Evolutionary conservation across 2,888 invertebrate species (phyloP).

Genomic region (Nomada ruficornis): DNA sequence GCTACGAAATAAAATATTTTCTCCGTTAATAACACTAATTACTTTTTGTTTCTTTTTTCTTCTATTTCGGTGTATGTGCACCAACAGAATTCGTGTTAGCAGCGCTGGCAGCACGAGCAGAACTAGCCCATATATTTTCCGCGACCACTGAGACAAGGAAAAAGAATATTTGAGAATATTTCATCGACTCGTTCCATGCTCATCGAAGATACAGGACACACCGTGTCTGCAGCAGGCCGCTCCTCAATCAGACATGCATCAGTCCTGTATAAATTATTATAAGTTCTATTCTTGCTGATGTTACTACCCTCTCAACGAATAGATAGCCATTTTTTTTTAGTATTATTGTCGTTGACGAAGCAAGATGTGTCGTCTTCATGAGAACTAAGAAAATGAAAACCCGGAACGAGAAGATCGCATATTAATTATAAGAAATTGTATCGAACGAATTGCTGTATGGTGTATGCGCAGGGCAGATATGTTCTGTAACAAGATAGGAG

Average conservation of each 20-base stretch:
- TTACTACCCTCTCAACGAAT: conserved; percentile 45
- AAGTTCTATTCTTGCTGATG: conserved; percentile 42
- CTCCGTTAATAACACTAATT: background rate
- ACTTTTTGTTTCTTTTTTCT: background rate
- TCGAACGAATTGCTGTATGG: conserved; percentile 17
- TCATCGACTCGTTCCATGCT: conserved; percentile 74
- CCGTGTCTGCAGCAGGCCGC: conserved; percentile 76
- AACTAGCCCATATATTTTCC: conserved; percentile 86
- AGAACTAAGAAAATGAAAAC: conserved; percentile 26
- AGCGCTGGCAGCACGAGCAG: conserved; percentile 87
- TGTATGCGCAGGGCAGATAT: background rate
- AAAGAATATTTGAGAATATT: conserved; percentile 83
- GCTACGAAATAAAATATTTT: background rate
- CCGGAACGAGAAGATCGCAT: conserved; percentile 52
- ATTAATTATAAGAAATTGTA: background rate
- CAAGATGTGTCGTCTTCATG: conserved; percentile 41
- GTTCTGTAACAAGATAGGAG: conserved; percentile 19
- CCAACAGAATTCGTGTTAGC: conserved; percentile 87
- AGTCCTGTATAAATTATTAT: conserved; percentile 71
- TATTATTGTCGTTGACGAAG: conserved; percentile 53
- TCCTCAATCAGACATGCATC: conserved; percentile 74
- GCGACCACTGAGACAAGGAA: conserved; percentile 73
- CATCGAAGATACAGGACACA: conserved; percentile 69
- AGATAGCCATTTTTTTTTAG: conserved; percentile 51
- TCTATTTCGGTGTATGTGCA: background rate